Evolutionary conservation across 2,113 vertebrate genomes (phyloP).

Genomic region (Halcyon senegalensis): DNA sequence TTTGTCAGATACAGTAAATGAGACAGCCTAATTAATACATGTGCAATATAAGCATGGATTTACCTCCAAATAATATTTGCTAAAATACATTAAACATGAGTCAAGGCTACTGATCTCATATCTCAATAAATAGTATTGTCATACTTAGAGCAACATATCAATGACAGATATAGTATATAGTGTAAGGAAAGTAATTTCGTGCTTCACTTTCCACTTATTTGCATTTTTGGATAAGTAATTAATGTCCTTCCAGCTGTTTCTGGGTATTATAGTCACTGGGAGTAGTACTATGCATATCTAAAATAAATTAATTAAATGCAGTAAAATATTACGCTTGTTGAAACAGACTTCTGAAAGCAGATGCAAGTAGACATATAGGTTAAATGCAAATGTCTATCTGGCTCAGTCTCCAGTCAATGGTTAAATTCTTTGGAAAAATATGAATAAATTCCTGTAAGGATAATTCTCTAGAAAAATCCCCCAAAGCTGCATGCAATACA

Average conservation of each 20-base stretch:
- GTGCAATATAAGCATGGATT: background rate
- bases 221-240: constrained; percentile 8
- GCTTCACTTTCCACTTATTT: constrained; percentile 29
- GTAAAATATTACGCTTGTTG: background rate
- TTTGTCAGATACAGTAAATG: background rate
- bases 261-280: background rate
- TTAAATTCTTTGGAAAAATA: background rate
- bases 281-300: fast-evolving
- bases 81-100: background rate
- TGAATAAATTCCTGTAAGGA: background rate
- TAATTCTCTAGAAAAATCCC: background rate
- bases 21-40: background rate
- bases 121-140: background rate
- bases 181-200: constrained; percentile 32
- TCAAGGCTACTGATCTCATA: background rate
- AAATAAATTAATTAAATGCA: constrained; percentile 1
- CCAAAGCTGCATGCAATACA: background rate
- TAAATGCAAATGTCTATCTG: background rate
- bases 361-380: background rate
- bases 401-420: background rate
- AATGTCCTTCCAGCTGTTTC: constrained; percentile 9
- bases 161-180: background rate
- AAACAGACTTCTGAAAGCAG: background rate
- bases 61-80: background rate
- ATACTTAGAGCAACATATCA: background rate